Evolutionary conservation across 2,888 invertebrate species (phyloP), one percentile per base, ranked within the genome.

Genomic region (Hirudinaria manillensis): DNA sequence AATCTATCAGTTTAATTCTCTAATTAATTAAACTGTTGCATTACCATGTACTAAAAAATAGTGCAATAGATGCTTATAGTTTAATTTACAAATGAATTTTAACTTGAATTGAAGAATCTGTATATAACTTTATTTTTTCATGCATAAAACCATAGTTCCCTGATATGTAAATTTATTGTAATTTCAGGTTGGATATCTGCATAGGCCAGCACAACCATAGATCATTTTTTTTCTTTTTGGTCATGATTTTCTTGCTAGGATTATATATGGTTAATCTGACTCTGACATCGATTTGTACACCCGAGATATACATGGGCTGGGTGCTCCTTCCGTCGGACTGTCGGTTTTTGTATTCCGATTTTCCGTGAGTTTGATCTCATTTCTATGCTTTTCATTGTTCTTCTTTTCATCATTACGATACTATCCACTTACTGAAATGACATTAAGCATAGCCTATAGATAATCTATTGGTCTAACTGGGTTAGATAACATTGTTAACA

Each of bases 201-300:
- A 81, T 86, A 38, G 85, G 85, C 32, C 81, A 80, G 32, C 77
- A 80, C 68, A 86, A 86, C 78, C 85, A 86, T 75, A 79, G 83
- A 10, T 80, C 81, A 4, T 86, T 86, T 77, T 75, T 85, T 73
- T 76, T 80, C n/a, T 81, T 82, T 38, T 81, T 86, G 79, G 66
- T 81, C n/a, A 77, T 83, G 74, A 83, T 83, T 78, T 77, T 84
- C 7, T 78, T 83, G 45, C 80, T 80, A 74, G 84, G 85, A 75
- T 78, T 81, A 65, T 90, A 91, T 84, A 92, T 92, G 67, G 89
- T 91, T 4, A 91, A 93, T 85, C 87, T 94, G 72, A 91, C 92
- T 1, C 86, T 94, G 79, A 93, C 93, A 0, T 91, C 93, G n/a
- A 89, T 94, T 0, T 93, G 94, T 82, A 92, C 92, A 85, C 93